Evolutionary conservation across 2,797 vertebrate species (phyloP), one percentile per base, ranked within the genome.

Genomic region (Falco novaeseelandiae): DNA sequence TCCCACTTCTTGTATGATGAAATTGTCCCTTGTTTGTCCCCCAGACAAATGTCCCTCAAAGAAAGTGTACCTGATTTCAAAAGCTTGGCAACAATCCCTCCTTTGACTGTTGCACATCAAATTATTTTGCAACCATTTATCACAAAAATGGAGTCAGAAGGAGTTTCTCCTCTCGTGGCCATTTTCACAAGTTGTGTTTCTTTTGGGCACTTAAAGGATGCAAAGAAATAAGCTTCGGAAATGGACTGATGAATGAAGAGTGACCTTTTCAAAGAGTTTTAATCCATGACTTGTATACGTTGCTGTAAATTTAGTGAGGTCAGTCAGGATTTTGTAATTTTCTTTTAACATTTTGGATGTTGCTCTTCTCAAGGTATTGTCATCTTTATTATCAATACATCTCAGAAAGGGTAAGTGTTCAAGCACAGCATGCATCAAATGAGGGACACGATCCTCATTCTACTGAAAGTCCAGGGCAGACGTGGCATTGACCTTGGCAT

Each of bases 101-200:
- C 55, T 82, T 91, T 89, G 86, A 89, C 65, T 96, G 49, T 93
- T 85, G 61, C 86, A 65, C 52, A 94, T 83, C 69, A 81, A 92
- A 89, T 96, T 72, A 78, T 97, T 97, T 96, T 95, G 95, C 96
- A 97, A 95, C 61, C 10, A 14, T 89, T 91, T 85, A 46, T 32
- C 54, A 71, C 42, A 70, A 69, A 87, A 87, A 52, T 16, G 34
- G 42, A 94, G 57, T 81, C n/a, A 61, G 32, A 87, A 90, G 19
- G 42, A 78, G 2, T 78, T 93, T 92, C 10, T 87, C 32, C 4
- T 85, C 27, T 67, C 0, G 0, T 48, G 57, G 52, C 16, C 25
- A 30, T 97, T 96, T 87, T 78, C 69, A 81, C 14, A 66, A 40
- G 25, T 54, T 27, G 6, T n/a, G 25, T 89, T 94, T 93, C 9